A percentile compares a stretch with the other conserved stretches of the same genome.
These are phyloP conservation scores for Orcinus orca DNA, from an alignment of 2,113 vertebrate species.

Conservation along the genomic window DNA sequence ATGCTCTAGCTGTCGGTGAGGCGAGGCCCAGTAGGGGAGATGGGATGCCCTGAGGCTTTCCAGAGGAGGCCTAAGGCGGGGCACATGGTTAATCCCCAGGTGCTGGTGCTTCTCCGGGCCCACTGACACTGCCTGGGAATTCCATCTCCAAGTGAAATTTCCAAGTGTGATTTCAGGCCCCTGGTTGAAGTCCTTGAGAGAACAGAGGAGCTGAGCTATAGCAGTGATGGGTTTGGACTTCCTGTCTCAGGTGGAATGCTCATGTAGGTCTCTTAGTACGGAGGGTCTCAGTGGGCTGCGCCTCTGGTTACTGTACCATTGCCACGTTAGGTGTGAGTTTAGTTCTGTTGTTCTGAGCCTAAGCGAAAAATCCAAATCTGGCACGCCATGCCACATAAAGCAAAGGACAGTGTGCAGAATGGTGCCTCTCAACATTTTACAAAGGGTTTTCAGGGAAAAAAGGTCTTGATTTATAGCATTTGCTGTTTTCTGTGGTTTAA, in stretches of 20 bases:
- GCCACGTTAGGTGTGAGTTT: neutral
- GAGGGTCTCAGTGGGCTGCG: neutral
- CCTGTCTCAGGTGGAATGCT: neutral
- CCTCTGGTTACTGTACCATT: neutral
- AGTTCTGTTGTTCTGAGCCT: neutral
- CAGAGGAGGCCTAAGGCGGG: neutral
- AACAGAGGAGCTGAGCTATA: neutral
- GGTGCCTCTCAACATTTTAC: neutral
- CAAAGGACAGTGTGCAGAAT: neutral
- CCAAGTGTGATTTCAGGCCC: neutral
- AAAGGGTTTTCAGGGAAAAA: neutral
- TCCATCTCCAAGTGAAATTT: neutral
- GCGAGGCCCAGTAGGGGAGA: neutral
- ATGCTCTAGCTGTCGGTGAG: neutral
- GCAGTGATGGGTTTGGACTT: neutral
- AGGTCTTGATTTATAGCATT: neutral
- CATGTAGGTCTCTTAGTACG: neutral
- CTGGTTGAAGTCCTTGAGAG: neutral
- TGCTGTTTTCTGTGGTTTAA: conserved; percentile 9
- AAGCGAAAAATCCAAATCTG: neutral
- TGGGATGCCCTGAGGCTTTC: neutral
- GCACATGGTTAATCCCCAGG: neutral
- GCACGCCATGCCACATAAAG: neutral
- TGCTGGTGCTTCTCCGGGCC: neutral
- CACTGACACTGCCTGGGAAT: neutral